Evolutionary conservation across 2,888 invertebrate species (phyloP), one percentile per base, ranked within the genome.

Genomic region (Ormia ochracea): DNA sequence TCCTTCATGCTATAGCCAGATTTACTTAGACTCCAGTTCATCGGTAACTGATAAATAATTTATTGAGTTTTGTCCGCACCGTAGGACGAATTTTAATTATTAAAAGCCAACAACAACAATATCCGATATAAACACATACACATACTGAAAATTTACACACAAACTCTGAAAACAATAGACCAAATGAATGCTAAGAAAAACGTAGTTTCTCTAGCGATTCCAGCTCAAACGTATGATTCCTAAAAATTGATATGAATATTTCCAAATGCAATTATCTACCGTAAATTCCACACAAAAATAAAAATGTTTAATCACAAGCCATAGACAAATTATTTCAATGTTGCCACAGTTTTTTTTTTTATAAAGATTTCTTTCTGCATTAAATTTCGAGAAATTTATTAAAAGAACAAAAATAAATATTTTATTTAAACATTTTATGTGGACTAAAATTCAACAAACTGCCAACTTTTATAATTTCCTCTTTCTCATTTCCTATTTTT

Each of bases 91-190:
- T 59, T 54, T 19, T 43, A 78, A 66, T 38, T 12, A 54, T 58
- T n/a, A 10, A 33, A 52, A 59, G 45, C 38, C 10, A 19, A 26
- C n/a, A 14, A n/a, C n/a, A 58, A 26, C 56, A 48, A 36, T 4
- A 48, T 48, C n/a, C 12, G 9, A 38, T 10, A 41, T 23, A 23
- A 10, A 52, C 14, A 1, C 5, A 12, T 21, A 36, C n/a, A 36
- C 56, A 21, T 12, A n/a, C n/a, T n/a, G n/a, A n/a, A n/a, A n/a
- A n/a, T n/a, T n/a, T n/a, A 28, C 33, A 70, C n/a, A 58, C 2
- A 58, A 63, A 63, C 28, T n/a, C n/a, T n/a, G n/a, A n/a, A n/a
- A n/a, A n/a, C 76, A 76, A 80, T 80, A 80, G 80, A 80, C 80
- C 80, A 80, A 80, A 59, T 58, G 43, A 73, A 66, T 76, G 79